Evolutionary conservation across 2,113 vertebrate species (phyloP).

Genomic region (Xyrauchen texanus): DNA sequence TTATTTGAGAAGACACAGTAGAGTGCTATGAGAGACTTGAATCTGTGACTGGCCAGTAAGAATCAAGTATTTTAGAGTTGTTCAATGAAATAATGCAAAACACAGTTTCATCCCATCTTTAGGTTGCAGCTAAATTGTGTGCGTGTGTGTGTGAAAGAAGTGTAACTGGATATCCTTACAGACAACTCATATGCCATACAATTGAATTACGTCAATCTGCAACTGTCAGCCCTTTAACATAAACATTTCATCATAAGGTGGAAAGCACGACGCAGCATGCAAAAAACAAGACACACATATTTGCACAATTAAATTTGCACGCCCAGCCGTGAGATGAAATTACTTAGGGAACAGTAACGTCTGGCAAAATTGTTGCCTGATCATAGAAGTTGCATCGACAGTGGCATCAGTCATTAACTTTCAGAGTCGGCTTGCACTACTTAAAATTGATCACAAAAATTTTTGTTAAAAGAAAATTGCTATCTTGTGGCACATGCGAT

Average conservation of each 20-base stretch:
- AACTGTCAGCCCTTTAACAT: not conserved
- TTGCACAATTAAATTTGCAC: constrained; percentile 34
- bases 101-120: not conserved
- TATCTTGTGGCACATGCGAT: constrained; percentile 37
- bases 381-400: constrained; percentile 22
- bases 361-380: constrained; percentile 21
- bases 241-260: constrained; percentile 11
- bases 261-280: not conserved
- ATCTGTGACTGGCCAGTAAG: too few relatives aligned
- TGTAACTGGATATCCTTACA: constrained; percentile 13
- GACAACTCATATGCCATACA: not conserved
- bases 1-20: too few relatives aligned
- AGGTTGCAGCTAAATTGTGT: too few relatives aligned
- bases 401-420: constrained; percentile 20
- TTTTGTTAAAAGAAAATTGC: constrained; percentile 36
- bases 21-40: too few relatives aligned
- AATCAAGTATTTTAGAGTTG: too few relatives aligned
- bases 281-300: constrained; percentile 16
- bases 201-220: not conserved
- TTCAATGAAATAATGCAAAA: not conserved
- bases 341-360: constrained; percentile 3
- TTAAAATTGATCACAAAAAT: constrained; percentile 36
- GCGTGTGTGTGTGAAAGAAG: not conserved
- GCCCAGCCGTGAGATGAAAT: not conserved
- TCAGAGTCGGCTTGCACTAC: constrained; percentile 6